Base-by-base conservation (phyloP, 2,113 vertebrate species). In the Bagarius yarrelli region DNA sequence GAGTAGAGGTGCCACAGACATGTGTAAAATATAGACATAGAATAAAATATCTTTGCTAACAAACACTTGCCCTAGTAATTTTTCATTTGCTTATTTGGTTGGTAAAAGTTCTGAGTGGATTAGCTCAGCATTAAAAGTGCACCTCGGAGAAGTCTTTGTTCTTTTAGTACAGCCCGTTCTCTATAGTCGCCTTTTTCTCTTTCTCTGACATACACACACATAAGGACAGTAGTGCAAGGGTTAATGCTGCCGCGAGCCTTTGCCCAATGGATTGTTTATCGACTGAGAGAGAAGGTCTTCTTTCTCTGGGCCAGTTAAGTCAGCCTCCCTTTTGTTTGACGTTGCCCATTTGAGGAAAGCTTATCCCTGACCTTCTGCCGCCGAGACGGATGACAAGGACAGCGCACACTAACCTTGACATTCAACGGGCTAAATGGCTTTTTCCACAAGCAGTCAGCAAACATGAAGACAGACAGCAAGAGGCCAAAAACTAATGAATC, bases 391-490 rank as follows among this genome's bases (percentile, higher is more conserved):
- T 96, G 95, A 95, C 95, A 96, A 93, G 94, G 95, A 95, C 79
- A 27, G 89, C 91, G 88, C 94, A 89, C 90, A 89, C 94, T 96
- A 94, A 96, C 96, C 95, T 96, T 98, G 96, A 96, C 95, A 96
- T 96, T 96, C 95, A 96, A 90, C 91, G 90, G 93, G 95, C 94
- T 96, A 96, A 97, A 96, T 95, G 95, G 94, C 93, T 96, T 94
- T 94, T 93, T 94, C 90, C 92, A 94, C 92, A 92, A 94, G 93
- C 93, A 95, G 94, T 94, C 93, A 85, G 94, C 94, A 95, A 94
- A 95, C 93, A 94, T 91, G 91, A 83, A 91, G 91, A 90, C 93
- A 91, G 92, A 89, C 91, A 86, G 83, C 77, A 82, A 82, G 84
- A 82, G 84, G 84, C 86, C 74, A 93, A 92, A 91, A 93, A 90